phyloP scores from a whole-genome alignment of 2,888 invertebrate genomes.

The Cephus pygmeus region DNA sequence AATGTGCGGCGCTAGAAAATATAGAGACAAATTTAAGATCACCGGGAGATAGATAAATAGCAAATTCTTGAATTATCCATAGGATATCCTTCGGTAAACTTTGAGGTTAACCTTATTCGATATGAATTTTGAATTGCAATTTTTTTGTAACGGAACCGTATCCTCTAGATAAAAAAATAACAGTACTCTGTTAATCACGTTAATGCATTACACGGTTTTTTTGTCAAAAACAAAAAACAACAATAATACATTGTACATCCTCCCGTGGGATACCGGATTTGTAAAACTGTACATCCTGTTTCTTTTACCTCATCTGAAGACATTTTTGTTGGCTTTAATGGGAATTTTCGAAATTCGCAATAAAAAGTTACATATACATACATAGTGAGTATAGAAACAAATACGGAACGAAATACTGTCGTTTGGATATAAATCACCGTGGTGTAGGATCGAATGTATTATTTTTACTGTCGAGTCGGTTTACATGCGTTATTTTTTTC shows the following conservation, averaged over 20 bases:
- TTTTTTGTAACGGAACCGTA: not conserved
- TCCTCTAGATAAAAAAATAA: not conserved
- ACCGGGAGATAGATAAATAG: not conserved
- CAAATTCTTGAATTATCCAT: not conserved
- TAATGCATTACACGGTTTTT: not conserved
- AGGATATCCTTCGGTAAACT: not conserved
- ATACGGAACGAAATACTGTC: no score
- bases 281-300: not conserved
- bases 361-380: not conserved
- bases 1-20: not conserved
- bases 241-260: not conserved
- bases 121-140: not conserved
- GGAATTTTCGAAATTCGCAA: not conserved
- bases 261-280: not conserved
- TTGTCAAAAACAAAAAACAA: slow-evolving; percentile 9
- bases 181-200: not conserved
- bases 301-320: not conserved
- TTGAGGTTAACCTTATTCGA: not conserved
- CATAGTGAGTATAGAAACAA: no score
- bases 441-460: not conserved
- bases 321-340: not conserved
- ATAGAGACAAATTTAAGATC: not conserved
- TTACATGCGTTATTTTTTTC: not conserved
- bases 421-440: not conserved
- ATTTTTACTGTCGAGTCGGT: not conserved